These are phyloP conservation scores for Drosophila pseudoananassae DNA, from an alignment of 1,140 invertebrate genomes.

Conservation along the genomic window DNA sequence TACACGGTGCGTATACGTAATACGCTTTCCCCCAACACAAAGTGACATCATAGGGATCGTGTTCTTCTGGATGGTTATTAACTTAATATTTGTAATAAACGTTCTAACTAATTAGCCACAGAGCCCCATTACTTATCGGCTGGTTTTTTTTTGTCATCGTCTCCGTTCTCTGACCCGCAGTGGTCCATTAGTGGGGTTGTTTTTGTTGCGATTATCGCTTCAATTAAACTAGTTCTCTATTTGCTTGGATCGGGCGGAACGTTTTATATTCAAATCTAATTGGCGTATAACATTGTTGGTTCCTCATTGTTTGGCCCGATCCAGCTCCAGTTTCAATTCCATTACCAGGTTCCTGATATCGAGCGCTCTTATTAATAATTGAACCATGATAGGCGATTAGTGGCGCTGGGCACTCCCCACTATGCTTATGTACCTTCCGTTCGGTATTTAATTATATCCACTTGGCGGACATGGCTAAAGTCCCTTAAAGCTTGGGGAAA, in stretches of 20 bases:
- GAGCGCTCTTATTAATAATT: constrained; percentile 51
- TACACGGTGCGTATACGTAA: constrained; percentile 59
- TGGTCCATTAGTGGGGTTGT: constrained; percentile 5
- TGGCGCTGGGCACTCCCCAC: constrained; percentile 6
- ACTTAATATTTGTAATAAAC: constrained; percentile 44
- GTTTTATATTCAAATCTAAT: constrained; percentile 75
- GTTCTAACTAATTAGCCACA: constrained; percentile 39
- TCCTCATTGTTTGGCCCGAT: constrained; percentile 60
- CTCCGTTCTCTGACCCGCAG: constrained; percentile 13
- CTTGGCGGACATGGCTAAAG: constrained; percentile 19
- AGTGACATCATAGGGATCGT: constrained; percentile 32
- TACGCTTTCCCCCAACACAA: constrained; percentile 6
- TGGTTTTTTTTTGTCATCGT: constrained; percentile 9
- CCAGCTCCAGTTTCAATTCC: constrained; percentile 45
- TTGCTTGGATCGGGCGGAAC: constrained; percentile 51
- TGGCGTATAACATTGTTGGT: constrained; percentile 40
- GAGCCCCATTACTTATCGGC: constrained; percentile 19
- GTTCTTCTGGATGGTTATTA: constrained; percentile 40
- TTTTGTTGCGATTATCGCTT: constrained; percentile 35
- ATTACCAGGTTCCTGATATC: constrained; percentile 26
- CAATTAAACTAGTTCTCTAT: constrained; percentile 73
- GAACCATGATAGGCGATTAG: constrained; percentile 30
- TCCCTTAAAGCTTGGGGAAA: constrained; percentile 11
- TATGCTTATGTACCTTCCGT: constrained; percentile 39
- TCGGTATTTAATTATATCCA: constrained; percentile 13